Conservation (phyloP, 1,140 invertebrate genomes). For the Notospermus geniculatus region DNA sequence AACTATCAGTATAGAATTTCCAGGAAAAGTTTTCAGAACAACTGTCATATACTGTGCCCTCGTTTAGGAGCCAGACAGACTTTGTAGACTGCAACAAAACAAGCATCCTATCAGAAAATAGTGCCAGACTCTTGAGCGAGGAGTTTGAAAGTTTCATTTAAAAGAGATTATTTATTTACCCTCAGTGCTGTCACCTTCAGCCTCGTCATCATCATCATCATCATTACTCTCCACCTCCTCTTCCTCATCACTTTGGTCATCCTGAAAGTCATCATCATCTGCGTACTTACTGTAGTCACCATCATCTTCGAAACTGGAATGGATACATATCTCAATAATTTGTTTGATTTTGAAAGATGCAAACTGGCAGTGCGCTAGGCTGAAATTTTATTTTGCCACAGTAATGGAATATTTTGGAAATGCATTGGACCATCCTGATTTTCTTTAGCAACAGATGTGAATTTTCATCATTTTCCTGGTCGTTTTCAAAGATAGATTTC, state of each 20-base stretch:
- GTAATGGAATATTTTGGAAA: no score
- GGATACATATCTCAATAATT: constrained; percentile 8
- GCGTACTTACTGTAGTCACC: constrained; percentile 52
- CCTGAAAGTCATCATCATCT: constrained; percentile 59
- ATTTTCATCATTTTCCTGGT: no score
- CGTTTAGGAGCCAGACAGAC: no score
- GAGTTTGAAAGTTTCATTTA: constrained; percentile 11
- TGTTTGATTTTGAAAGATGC: constrained; percentile 7
- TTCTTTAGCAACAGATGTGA: no score
- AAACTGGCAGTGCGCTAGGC: no score
- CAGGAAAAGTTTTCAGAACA: not conserved
- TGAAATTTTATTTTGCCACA: no score
- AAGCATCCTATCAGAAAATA: not conserved
- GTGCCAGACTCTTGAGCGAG: not conserved
- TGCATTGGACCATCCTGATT: no score
- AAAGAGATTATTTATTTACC: constrained; percentile 12
- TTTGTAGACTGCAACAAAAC: no score
- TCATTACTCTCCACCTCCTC: constrained; percentile 30
- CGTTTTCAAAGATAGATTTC: no score
- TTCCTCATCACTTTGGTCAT: constrained; percentile 27
- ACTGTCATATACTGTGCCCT: no score
- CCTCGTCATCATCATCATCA: constrained; percentile 46
- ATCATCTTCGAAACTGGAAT: constrained; percentile 24
- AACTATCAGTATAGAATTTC: not conserved
- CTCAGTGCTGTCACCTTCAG: constrained; percentile 25